Base-by-base conservation (phyloP, 2,888 invertebrate species). In the Tyria jacobaeae region DNA sequence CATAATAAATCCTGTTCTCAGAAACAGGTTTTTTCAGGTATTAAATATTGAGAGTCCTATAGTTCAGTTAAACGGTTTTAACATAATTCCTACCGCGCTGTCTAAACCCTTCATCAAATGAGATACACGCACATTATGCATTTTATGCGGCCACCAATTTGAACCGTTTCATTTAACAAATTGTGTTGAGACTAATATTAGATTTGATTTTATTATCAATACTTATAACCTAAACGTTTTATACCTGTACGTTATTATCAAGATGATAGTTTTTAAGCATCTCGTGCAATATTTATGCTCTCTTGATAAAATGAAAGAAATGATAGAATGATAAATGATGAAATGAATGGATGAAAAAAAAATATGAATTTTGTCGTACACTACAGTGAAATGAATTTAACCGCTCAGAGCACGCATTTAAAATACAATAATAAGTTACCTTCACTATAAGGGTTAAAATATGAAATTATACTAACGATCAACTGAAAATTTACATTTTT, bases 71-170 rank as follows among this genome's bases (percentile, higher is more conserved):
- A 91, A 87, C 88, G 89, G 75, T 91, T 91, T 88, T 83, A 80
- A 84, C 88, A 88, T 91, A 89, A 92, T 89, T 90, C 85, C 85
- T 75, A 80, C n/a, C 83, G 84, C 81, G 73, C 69, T 78, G 70
- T 71, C 68, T 3, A 63, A 89, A 89, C 90, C 91, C 77, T 80
- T 90, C 85, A 93, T 93, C 89, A 91, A 87, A 88, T 85, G 88
- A 90, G 91, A 92, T 88, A 88, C 89, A 86, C 86, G 85, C 85
- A 85, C 86, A 89, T 91, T 91, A 92, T 87, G 87, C 87, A 85
- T 89, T 92, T 92, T 87, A 84, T 85, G 83, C 77, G 86, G 83
- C 86, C 83, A 81, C 78, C 88, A 91, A 90, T 93, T 92, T 87
- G 73, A 70, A 79, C 84, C 85, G 84, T 89, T 90, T 90, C 82